Evolutionary conservation across 2,797 vertebrate species (phyloP).

Genomic region (Synaphobranchus kaupii): DNA sequence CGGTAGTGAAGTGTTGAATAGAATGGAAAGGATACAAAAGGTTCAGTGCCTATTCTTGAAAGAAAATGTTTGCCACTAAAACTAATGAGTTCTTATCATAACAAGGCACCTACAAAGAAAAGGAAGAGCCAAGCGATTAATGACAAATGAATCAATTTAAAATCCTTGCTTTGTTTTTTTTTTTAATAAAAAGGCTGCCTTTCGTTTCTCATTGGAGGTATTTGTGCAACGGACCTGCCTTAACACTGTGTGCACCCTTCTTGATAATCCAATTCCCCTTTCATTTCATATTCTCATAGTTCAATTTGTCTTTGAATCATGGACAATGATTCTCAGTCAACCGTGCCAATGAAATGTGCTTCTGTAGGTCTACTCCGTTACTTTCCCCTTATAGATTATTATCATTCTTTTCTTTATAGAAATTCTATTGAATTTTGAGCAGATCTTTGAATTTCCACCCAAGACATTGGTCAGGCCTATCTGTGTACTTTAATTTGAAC

Average conservation of each 20-base stretch:
- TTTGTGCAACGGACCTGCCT: background rate
- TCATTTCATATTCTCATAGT: constrained; percentile 11
- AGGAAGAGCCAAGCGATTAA: constrained; percentile 28
- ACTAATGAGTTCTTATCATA: constrained; percentile 32
- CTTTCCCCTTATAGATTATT: background rate
- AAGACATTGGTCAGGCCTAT: background rate
- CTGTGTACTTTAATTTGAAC: background rate
- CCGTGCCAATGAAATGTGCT: background rate
- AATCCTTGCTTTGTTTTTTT: constrained; percentile 7
- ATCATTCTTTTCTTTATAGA: background rate
- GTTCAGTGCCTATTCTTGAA: constrained; percentile 18
- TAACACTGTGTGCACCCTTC: background rate
- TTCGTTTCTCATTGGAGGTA: constrained; percentile 5
- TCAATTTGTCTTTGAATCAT: constrained; percentile 8
- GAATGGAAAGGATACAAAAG: constrained; percentile 12
- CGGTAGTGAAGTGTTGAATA: constrained; percentile 15
- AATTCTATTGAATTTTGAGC: constrained; percentile 8
- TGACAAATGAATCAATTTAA: constrained; percentile 27
- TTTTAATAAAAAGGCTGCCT: background rate
- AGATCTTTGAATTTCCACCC: background rate
- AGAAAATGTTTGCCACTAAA: constrained; percentile 28
- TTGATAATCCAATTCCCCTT: background rate
- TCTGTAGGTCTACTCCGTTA: background rate
- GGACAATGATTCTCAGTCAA: background rate
- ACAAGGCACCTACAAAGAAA: constrained; percentile 22